Conservation (phyloP, 2,888 invertebrate genomes). For the Eristalis arbustorum region DNA sequence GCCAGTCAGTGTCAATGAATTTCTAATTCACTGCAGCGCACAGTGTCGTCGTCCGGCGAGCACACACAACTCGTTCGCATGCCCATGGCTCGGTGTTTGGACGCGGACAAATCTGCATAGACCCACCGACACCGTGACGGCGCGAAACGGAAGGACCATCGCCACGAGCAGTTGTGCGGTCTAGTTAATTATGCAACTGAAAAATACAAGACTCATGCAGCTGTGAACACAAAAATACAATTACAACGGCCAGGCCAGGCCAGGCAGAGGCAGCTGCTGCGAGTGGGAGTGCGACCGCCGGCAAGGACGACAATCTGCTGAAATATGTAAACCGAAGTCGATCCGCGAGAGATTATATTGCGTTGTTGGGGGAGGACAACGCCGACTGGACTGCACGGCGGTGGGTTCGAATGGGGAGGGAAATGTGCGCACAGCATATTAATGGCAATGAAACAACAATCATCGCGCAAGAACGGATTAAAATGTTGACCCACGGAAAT, state of each 20-base stretch:
- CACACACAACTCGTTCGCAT: conserved; percentile 5
- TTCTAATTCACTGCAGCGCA: conserved; percentile 57
- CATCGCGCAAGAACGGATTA: conserved; percentile 63
- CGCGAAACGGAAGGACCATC: conserved; percentile 5
- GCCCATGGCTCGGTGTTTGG: conserved; percentile 2
- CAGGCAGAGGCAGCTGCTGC: not conserved
- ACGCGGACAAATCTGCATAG: conserved; percentile 17
- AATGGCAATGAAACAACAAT: conserved; percentile 64
- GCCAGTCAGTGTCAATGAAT: conserved; percentile 64
- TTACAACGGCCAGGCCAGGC: conserved; percentile 15
- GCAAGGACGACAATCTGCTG: conserved; percentile 53
- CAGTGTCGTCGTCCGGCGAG: not conserved
- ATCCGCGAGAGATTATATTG: conserved; percentile 55
- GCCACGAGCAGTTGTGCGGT: conserved; percentile 53
- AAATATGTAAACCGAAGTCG: conserved; percentile 64
- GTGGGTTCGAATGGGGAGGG: not conserved
- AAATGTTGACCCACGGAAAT: conserved; percentile 66
- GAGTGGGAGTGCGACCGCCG: conserved; percentile 25
- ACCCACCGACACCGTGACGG: not conserved
- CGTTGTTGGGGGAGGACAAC: not conserved
- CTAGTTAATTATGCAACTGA: conserved; percentile 67
- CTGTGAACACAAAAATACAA: conserved; percentile 59
- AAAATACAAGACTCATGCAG: conserved; percentile 67
- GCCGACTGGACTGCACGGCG: too few relatives aligned
- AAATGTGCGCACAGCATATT: conserved; percentile 41